Evolutionary conservation across 2,113 vertebrate genomes (phyloP).

Genomic region (Beaufortia kweichowensis): DNA sequence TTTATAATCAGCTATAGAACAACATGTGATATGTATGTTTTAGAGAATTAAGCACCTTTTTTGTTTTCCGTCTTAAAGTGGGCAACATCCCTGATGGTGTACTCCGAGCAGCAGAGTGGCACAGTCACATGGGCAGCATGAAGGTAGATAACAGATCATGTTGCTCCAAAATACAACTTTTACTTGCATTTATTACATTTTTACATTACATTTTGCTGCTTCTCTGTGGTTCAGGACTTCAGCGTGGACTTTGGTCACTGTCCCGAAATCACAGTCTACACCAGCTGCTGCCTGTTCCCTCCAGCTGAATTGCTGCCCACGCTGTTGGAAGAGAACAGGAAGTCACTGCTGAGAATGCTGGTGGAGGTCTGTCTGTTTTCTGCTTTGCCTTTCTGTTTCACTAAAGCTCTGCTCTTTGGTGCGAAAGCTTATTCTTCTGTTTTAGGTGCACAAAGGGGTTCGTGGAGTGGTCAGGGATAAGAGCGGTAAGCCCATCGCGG

Average conservation of each 20-base stretch:
- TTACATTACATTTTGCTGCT: neutral
- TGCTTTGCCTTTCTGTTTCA: neutral
- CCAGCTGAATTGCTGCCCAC: slow-evolving; percentile 79
- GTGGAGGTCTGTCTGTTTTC: slow-evolving; percentile 83
- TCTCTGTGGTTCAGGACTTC: slow-evolving; percentile 82
- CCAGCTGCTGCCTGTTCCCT: slow-evolving; percentile 91
- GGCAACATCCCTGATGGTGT: slow-evolving; percentile 77
- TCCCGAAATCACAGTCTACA: slow-evolving; percentile 96
- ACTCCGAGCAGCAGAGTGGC: slow-evolving; percentile 89
- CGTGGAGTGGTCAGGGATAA: slow-evolving; percentile 88
- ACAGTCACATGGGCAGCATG: slow-evolving; percentile 96
- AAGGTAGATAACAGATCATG: slow-evolving; percentile 76
- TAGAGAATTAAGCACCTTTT: slow-evolving; percentile 1
- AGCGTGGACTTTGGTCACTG: slow-evolving; percentile 90
- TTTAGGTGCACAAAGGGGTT: slow-evolving; percentile 93
- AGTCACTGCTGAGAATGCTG: slow-evolving; percentile 91
- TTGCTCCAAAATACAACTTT: too few relatives aligned
- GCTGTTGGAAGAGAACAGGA: slow-evolving; percentile 92
- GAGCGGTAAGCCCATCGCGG: slow-evolving; percentile 86
- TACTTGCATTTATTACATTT: neutral
- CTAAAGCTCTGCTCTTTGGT: neutral
- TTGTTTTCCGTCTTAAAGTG: slow-evolving; percentile 41
- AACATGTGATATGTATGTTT: neutral
- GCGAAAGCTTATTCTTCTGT: slow-evolving; percentile 23
- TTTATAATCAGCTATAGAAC: neutral